Base-by-base conservation (phyloP, 2,797 vertebrate species). In the Ataeniobius toweri region DNA sequence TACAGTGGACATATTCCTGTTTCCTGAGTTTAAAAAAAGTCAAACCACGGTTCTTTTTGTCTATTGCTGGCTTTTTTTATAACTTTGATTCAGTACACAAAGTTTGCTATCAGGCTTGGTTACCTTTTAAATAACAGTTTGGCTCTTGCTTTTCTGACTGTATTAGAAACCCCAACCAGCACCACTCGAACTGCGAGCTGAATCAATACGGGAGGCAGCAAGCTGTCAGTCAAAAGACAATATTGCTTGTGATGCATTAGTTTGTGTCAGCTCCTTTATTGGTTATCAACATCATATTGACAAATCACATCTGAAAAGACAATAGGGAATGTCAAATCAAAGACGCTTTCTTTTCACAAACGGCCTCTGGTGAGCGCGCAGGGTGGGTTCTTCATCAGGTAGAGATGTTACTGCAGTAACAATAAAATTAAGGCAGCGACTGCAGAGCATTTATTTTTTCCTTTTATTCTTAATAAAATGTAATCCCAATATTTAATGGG, bases 211-310 rank as follows among this genome's bases (percentile, higher is more conserved):
- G 77, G 77, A 88, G 82, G 85, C 83, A 82, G 79, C 67, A 4
- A 59, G 84, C 89, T 89, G 90, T 85, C 92, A 89, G 71, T 93
- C 92, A 92, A 88, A 85, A 82, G 88, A 86, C 87, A 88, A 88
- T 86, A 91, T 92, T 85, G 63, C 79, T 87, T 85, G 83, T 80
- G 74, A 84, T 82, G 76, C 87, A 90, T 93, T 88, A 82, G 85
- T 85, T 85, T 80, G 80, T 88, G 89, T 91, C 91, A 70, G 41
- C 81, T 84, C 84, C 81, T 84, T 88, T 88, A 88, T 72, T 80
- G 88, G 87, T 89, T 92, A 93, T 93, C 88, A 85, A 83, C 85
- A 51, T 89, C 87, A 90, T 88, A 90, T 90, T 90, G 92, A 89
- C 87, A 92, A 91, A 92, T 88, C 73, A 36, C 79, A 88, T 90